Conservation (phyloP, 2,797 vertebrate genomes). For the Myotis planiceps region DNA sequence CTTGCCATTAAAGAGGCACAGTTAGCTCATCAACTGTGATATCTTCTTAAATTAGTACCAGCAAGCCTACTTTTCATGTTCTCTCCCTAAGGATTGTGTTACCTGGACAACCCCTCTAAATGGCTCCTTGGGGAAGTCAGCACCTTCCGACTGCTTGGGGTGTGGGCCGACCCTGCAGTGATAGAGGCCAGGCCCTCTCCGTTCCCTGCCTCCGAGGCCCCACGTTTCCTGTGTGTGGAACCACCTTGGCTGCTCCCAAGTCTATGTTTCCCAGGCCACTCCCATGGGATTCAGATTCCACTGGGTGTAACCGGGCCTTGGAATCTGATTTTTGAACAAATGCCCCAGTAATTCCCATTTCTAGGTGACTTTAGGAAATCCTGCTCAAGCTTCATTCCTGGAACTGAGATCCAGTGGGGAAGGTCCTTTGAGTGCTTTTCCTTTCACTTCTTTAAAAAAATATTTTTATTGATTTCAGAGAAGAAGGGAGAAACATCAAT, state of each 20-base stretch:
- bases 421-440: not conserved
- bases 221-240: not conserved
- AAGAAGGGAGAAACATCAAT: no score
- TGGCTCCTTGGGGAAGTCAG: not conserved
- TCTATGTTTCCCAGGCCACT: not conserved
- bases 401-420: not conserved
- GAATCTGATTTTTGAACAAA: not conserved
- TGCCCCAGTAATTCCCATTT: not conserved
- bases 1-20: not conserved
- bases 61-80: not conserved
- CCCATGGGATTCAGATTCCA: not conserved
- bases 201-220: not conserved
- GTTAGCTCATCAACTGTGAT: not conserved
- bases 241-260: not conserved
- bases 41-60: not conserved
- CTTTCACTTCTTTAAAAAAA: not conserved
- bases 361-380: not conserved
- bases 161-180: not conserved
- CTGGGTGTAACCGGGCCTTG: not conserved
- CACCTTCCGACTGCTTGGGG: not conserved
- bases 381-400: not conserved
- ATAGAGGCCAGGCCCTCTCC: not conserved
- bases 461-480: no score
- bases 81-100: not conserved
- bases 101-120: not conserved